A percentile compares a stretch with the other conserved stretches of the same genome.
Evolutionary conservation across 2,113 vertebrate genomes (phyloP).

Genomic region (Xenopus borealis): DNA sequence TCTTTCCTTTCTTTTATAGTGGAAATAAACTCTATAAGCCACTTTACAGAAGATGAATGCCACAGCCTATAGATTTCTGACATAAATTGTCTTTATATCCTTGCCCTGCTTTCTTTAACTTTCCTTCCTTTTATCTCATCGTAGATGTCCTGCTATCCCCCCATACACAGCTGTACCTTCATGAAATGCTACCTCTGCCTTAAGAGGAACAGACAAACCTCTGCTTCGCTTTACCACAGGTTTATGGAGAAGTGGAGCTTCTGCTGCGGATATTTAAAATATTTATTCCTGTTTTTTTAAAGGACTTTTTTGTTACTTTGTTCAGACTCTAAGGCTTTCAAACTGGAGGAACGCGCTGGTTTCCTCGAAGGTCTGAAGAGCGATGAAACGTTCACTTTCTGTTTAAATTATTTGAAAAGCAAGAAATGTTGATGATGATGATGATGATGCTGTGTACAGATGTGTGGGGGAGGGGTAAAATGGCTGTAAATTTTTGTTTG

Average conservation of each 20-base stretch:
- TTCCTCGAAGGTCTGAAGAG: not conserved
- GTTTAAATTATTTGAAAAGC: conserved; percentile 3
- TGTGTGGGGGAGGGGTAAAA: conserved; percentile 4
- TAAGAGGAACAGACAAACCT: not conserved
- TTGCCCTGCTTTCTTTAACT: no score
- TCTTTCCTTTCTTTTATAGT: no score
- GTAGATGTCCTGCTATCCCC: conserved; percentile 30
- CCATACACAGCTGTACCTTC: conserved; percentile 26
- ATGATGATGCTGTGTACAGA: no score
- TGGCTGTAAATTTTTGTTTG: conserved; percentile 33
- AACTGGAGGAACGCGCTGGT: not conserved
- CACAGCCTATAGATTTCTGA: no score
- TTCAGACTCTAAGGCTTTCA: conserved; percentile 6
- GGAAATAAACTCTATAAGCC: no score
- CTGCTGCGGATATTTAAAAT: conserved; percentile 24
- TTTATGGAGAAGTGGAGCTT: conserved; percentile 11
- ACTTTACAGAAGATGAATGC: no score
- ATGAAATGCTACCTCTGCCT: conserved; percentile 10
- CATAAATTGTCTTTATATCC: no score
- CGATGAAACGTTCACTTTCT: conserved; percentile 10
- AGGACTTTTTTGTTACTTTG: conserved; percentile 26
- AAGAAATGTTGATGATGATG: not conserved
- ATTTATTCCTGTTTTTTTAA: conserved; percentile 46
- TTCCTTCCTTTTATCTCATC: no score
- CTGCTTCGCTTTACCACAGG: conserved; percentile 10